Conservation (phyloP, 2,113 vertebrate genomes). For the Aegypius monachus region DNA sequence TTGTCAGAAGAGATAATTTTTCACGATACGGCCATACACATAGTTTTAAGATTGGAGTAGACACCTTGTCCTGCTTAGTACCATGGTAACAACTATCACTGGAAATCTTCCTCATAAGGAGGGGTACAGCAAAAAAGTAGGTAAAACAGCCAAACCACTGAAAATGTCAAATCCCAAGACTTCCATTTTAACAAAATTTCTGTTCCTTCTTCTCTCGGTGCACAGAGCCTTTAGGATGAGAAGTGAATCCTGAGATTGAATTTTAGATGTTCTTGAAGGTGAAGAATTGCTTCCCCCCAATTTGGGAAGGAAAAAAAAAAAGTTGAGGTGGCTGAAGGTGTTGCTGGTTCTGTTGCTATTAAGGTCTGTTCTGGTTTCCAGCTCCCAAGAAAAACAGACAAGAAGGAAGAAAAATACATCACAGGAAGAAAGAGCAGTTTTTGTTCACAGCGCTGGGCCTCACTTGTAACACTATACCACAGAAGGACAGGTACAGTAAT, state of each 20-base stretch:
- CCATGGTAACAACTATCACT: conserved; percentile 44
- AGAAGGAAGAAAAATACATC: not conserved
- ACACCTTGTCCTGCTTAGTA: not conserved
- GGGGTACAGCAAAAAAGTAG: not conserved
- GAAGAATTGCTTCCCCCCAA: not conserved
- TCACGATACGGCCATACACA: not conserved
- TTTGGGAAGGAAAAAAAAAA: not conserved
- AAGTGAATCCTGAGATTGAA: not conserved
- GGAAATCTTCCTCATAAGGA: not conserved
- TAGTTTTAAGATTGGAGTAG: not conserved
- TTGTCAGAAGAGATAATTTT: conserved; percentile 36
- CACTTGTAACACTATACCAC: not conserved
- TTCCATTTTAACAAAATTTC: not conserved
- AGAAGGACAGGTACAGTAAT: conserved; percentile 14
- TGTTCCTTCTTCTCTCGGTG: not conserved
- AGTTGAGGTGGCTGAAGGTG: not conserved
- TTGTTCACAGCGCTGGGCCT: not conserved
- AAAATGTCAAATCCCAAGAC: not conserved
- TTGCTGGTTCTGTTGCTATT: not conserved
- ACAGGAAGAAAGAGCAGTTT: not conserved
- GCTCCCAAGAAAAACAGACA: not conserved
- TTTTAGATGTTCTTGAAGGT: not conserved
- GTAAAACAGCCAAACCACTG: not conserved
- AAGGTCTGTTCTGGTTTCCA: not conserved
- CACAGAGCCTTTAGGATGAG: not conserved